Conservation (phyloP, 2,888 invertebrate species). For the Dicycla oo region DNA sequence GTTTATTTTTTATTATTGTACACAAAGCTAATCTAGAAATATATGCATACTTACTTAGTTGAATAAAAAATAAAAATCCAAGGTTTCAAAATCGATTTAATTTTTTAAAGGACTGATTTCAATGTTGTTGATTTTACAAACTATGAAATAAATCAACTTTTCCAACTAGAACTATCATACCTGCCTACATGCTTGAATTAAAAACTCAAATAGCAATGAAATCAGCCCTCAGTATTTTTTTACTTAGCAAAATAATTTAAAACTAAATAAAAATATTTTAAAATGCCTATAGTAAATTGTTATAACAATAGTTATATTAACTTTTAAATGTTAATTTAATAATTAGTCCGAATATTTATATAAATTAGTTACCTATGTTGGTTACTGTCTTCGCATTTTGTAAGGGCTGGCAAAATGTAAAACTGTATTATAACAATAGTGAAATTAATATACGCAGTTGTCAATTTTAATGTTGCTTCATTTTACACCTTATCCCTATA, state of each 20-base stretch:
- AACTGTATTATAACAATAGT: slow-evolving; percentile 72
- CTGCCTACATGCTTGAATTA: background rate
- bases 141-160: background rate
- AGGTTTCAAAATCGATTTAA: background rate
- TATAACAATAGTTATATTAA: slow-evolving; percentile 23
- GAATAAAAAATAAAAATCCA: background rate
- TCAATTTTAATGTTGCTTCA: slow-evolving; percentile 76
- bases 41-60: background rate
- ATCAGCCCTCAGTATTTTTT: background rate
- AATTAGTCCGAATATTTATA: slow-evolving; percentile 28
- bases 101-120: slow-evolving; percentile 25
- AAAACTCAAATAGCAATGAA: background rate
- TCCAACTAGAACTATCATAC: background rate
- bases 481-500: slow-evolving; percentile 14
- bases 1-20: slow-evolving; percentile 8
- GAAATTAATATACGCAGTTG: slow-evolving; percentile 84
- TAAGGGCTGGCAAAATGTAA: slow-evolving; percentile 87
- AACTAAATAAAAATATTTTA: background rate
- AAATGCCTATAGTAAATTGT: background rate
- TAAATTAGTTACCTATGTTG: slow-evolving; percentile 30
- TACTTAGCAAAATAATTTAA: background rate
- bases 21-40: background rate
- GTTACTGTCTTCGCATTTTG: slow-evolving; percentile 77
- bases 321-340: slow-evolving; percentile 34
- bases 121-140: background rate